Evolutionary conservation across 2,797 vertebrate species (phyloP), one percentile per base, ranked within the genome.

Genomic region (Pipistrellus pygmaeus): DNA sequence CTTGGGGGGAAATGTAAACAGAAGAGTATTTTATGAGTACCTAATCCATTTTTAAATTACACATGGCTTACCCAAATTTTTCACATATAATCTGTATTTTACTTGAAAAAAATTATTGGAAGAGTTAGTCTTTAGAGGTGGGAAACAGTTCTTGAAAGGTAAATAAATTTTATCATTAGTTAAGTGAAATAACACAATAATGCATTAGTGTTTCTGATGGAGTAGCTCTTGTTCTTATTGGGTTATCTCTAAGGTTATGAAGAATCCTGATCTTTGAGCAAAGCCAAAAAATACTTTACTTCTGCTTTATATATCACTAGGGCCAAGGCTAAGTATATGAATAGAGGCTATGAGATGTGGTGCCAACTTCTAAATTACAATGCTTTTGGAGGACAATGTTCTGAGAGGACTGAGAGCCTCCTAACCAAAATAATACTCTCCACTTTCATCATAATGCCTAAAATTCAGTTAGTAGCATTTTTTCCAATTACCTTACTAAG

Each of bases 1-100:
- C 82, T 95, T 89, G 84, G 81, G 44, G 44, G 97, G 75, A 96
- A 64, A 20, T 92, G 89, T 87, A 94, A 97, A 97, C 86, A 96
- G 85, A 10, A 44, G 44, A 86, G 62, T 86, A 90, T 85, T 88
- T 92, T 85, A 44, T 32, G 77, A 90, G 64, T 85, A 87, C 48
- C 66, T 94, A 80, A 86, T 73, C 30, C 72, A 95, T 89, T 95
- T 96, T 81, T 30, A 95, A 94, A 94, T 87, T 71, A 82, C 2
- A 1, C 18, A 1, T 1, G 20, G 66, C 30, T 93, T 62, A 48
- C 3, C 0, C 72, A 93, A 66, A 95, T 95, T 97, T 96, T 55
- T 90, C 69, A 71, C 44, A 48, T 88, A 88, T 32, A 90, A 64
- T 57, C 23, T 81, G 68, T 75, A 80, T 51, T 77, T 94, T 51